Evolutionary conservation across 2,888 invertebrate genomes (phyloP).

Genomic region (Bedellia somnulentella): DNA sequence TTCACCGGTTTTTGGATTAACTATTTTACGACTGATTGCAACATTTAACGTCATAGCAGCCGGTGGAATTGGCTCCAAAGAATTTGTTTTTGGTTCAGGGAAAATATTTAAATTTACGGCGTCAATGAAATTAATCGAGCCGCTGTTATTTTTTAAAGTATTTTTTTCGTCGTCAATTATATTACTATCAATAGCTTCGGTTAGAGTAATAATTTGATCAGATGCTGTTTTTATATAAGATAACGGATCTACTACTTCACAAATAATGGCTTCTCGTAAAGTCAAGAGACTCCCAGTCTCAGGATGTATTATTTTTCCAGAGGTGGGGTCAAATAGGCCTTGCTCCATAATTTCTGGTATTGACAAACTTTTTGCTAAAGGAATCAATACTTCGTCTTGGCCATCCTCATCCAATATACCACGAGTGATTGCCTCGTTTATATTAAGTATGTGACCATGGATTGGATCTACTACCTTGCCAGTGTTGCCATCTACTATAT

Average conservation of each 20-base stretch:
- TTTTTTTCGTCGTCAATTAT: constrained; percentile 73
- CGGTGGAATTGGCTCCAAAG: constrained; percentile 66
- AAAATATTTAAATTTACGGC: constrained; percentile 73
- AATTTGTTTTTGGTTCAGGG: constrained; percentile 23
- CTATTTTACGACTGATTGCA: constrained; percentile 72
- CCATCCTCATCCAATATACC: constrained; percentile 80
- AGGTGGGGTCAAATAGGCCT: constrained; percentile 76
- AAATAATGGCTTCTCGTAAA: constrained; percentile 81
- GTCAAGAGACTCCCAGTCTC: constrained; percentile 80
- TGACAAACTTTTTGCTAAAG: constrained; percentile 77
- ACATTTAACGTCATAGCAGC: constrained; percentile 83
- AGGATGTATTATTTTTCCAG: constrained; percentile 81
- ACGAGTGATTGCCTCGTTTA: constrained; percentile 81
- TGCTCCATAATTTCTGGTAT: constrained; percentile 83
- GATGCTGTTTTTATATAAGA: constrained; percentile 68
- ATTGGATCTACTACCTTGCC: constrained; percentile 85
- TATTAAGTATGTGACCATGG: constrained; percentile 75
- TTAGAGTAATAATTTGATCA: constrained; percentile 69
- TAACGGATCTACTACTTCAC: constrained; percentile 84
- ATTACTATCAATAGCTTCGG: constrained; percentile 73
- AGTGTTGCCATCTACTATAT: constrained; percentile 69
- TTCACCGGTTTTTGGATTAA: constrained; percentile 67
- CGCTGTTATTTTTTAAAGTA: constrained; percentile 63
- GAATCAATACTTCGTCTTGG: constrained; percentile 75
- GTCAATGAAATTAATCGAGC: constrained; percentile 66